Evolutionary conservation across 2,888 invertebrate genomes (phyloP).

Genomic region (Napeogenes sylphis): DNA sequence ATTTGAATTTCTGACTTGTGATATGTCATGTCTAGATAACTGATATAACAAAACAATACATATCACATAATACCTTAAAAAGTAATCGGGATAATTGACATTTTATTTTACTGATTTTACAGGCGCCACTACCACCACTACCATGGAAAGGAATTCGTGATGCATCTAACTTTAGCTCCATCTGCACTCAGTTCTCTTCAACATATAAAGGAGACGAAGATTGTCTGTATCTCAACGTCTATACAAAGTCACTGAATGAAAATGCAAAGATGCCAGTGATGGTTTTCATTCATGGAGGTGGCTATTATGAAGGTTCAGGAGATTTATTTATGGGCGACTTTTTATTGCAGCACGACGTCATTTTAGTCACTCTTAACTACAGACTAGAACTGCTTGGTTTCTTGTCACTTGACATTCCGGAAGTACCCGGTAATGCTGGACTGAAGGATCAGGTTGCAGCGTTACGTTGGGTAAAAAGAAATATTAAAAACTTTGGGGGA

Average conservation of each 20-base stretch:
- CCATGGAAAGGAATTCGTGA: slow-evolving; percentile 54
- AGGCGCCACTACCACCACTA: slow-evolving; percentile 55
- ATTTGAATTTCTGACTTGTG: too few relatives aligned
- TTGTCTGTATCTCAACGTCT: slow-evolving; percentile 59
- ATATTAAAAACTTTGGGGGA: slow-evolving; percentile 55
- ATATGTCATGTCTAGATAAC: too few relatives aligned
- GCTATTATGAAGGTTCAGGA: slow-evolving; percentile 55
- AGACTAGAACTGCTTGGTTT: slow-evolving; percentile 51
- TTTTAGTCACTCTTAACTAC: slow-evolving; percentile 65
- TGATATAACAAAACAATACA: too few relatives aligned
- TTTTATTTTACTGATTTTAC: slow-evolving; percentile 17
- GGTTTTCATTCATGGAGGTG: slow-evolving; percentile 67
- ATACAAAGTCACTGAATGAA: slow-evolving; percentile 42
- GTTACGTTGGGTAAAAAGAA: slow-evolving; percentile 52
- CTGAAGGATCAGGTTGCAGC: slow-evolving; percentile 61
- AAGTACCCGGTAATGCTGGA: slow-evolving; percentile 62
- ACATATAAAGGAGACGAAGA: slow-evolving; percentile 50
- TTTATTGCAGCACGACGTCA: slow-evolving; percentile 56
- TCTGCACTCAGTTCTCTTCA: slow-evolving; percentile 55
- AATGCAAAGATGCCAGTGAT: slow-evolving; percentile 54
- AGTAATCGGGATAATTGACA: background rate
- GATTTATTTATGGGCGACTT: slow-evolving; percentile 55
- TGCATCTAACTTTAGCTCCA: slow-evolving; percentile 51
- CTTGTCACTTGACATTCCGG: slow-evolving; percentile 46
- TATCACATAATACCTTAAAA: too few relatives aligned